These are phyloP conservation scores for Ailuropoda melanoleuca DNA, from an alignment of 2,113 vertebrate species.

Conservation along the genomic window DNA sequence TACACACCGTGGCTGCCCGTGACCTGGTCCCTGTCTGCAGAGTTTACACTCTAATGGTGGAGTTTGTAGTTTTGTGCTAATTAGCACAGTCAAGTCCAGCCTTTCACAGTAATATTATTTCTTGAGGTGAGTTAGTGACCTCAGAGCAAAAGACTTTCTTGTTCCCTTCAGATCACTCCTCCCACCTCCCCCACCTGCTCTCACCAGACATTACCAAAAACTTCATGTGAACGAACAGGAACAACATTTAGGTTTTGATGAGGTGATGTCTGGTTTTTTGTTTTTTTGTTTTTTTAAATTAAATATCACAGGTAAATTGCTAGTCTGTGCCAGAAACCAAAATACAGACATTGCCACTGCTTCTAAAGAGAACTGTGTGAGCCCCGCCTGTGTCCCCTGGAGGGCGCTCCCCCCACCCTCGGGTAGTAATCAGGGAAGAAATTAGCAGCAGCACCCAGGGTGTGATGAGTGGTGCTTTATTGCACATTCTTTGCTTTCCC, in stretches of 20 bases:
- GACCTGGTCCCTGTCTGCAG: neutral
- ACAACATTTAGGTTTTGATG: neutral
- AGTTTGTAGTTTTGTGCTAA: neutral
- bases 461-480: rapidly evolving
- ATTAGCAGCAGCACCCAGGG: rapidly evolving
- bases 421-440: neutral
- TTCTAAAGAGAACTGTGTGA: neutral
- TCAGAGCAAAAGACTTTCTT: neutral
- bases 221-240: conserved; percentile 40
- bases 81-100: neutral
- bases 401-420: rapidly evolving
- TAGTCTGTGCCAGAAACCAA: neutral
- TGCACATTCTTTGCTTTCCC: neutral
- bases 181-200: neutral
- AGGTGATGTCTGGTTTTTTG: conserved; percentile 65
- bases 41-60: rapidly evolving
- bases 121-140: neutral
- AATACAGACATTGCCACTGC: neutral
- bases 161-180: neutral
- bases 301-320: conserved; percentile 52
- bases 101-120: neutral
- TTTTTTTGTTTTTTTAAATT: neutral
- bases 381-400: neutral
- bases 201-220: conserved; percentile 41
- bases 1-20: neutral